Evolutionary conservation across 2,888 invertebrate species (phyloP).

Genomic region (Merodon equestris): DNA sequence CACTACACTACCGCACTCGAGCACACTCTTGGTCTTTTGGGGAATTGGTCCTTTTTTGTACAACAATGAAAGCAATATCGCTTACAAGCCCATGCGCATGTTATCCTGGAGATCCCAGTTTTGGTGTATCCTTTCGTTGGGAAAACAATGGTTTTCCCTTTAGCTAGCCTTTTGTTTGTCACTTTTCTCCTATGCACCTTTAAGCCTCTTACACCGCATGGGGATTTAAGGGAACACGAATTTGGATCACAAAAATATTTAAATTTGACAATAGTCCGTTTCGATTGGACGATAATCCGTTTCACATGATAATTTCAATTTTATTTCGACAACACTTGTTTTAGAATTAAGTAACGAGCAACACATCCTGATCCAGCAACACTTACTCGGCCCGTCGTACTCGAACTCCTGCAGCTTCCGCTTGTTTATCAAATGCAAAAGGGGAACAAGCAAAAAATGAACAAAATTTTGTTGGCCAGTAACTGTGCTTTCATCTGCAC

Average conservation of each 20-base stretch:
- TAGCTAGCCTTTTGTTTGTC: background rate
- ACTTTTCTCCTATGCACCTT: too few relatives aligned
- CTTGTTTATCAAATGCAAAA: slow-evolving; percentile 57
- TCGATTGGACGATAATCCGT: background rate
- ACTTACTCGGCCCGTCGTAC: background rate
- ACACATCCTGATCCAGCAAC: slow-evolving; percentile 55
- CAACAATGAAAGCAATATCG: slow-evolving; percentile 46
- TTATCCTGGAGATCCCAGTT: slow-evolving; percentile 45
- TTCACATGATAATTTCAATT: slow-evolving; percentile 5
- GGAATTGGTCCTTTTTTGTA: slow-evolving; percentile 17
- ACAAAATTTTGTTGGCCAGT: background rate
- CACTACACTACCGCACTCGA: slow-evolving; percentile 42
- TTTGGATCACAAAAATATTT: too few relatives aligned
- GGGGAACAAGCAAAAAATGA: slow-evolving; percentile 10
- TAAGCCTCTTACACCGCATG: too few relatives aligned
- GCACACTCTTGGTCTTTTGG: slow-evolving; percentile 11
- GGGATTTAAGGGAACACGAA: too few relatives aligned
- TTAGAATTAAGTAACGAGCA: slow-evolving; percentile 21
- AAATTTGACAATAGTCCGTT: too few relatives aligned
- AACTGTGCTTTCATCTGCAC: slow-evolving; percentile 57
- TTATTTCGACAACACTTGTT: background rate
- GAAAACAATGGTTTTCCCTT: slow-evolving; percentile 30
- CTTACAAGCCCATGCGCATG: slow-evolving; percentile 58
- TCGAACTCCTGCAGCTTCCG: slow-evolving; percentile 30
- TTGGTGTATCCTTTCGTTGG: slow-evolving; percentile 42